Percentiles rank a stretch among this genome's conserved stretches.
phyloP scores from a whole-genome alignment of 2,113 vertebrate genomes.

The Lampris incognitus region DNA sequence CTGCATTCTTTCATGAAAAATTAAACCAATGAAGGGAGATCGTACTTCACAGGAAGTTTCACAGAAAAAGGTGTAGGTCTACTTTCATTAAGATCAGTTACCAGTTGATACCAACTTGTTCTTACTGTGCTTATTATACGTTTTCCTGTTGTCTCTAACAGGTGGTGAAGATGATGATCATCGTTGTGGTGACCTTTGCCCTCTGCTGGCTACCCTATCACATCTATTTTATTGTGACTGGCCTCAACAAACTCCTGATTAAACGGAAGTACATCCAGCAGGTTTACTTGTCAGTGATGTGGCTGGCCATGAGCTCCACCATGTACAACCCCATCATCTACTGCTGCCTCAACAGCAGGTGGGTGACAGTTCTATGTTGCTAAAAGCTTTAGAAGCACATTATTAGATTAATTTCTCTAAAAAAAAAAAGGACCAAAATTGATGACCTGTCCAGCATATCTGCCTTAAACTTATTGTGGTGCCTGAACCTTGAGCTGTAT shows the following conservation, averaged over 20 bases:
- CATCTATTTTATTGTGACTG: conserved; percentile 92
- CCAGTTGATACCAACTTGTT: too few species aligned
- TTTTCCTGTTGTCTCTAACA: conserved; percentile 64
- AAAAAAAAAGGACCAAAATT: too few species aligned
- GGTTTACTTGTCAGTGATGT: conserved; percentile 93
- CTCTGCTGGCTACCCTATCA: conserved; percentile 98
- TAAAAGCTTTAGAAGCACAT: background rate
- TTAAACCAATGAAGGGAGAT: too few species aligned
- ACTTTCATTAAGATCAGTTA: too few species aligned
- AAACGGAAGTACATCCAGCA: conserved; percentile 96
- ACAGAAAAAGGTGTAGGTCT: too few species aligned
- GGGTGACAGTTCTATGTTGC: conserved; percentile 36
- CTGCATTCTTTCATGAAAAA: too few species aligned
- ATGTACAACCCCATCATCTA: conserved; percentile 99
- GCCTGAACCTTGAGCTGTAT: too few species aligned
- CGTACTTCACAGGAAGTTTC: too few species aligned
- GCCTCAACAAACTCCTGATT: conserved; percentile 85
- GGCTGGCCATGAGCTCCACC: conserved; percentile 98
- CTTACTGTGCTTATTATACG: background rate
- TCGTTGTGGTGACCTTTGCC: conserved; percentile 95
- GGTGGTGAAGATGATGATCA: conserved; percentile 99
- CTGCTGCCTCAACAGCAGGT: conserved; percentile 98
- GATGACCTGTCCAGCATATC: too few species aligned
- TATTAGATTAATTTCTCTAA: background rate
- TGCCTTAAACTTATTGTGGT: too few species aligned